phyloP scores from a whole-genome alignment of 2,888 invertebrate species.

The Agonum fuliginosum region DNA sequence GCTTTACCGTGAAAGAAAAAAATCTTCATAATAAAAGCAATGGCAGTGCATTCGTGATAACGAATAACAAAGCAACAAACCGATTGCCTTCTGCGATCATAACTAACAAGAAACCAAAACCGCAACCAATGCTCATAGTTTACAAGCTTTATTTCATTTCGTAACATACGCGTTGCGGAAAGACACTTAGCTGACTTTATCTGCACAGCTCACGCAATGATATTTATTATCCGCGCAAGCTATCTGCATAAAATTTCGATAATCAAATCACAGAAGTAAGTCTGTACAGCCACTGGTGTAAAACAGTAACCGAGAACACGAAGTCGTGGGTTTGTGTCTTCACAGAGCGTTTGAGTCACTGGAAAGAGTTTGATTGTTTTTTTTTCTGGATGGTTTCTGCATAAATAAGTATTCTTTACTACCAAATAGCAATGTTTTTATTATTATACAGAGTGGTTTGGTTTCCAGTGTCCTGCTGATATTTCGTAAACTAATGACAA shows the following conservation, averaged over 20 bases:
- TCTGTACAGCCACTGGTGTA: constrained; percentile 6
- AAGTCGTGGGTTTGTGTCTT: no score
- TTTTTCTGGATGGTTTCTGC: no score
- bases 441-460: no score
- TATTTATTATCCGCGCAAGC: constrained; percentile 27
- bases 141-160: neutral
- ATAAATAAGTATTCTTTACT: no score
- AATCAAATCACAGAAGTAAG: constrained; percentile 42
- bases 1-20: no score
- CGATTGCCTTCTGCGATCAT: no score
- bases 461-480: no score
- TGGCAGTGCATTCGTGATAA: no score
- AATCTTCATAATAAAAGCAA: no score
- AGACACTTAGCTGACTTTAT: neutral
- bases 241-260: constrained; percentile 47
- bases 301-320: neutral
- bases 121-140: neutral
- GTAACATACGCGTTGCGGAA: constrained; percentile 30
- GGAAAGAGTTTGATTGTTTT: neutral
- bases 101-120: neutral
- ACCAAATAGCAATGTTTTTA: no score
- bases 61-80: no score
- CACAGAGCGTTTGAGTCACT: neutral
- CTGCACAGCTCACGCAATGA: constrained; percentile 26
- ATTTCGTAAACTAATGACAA: no score